Evolutionary conservation across 2,113 vertebrate genomes (phyloP).

Genomic region (Lethenteron camtschaticum): DNA sequence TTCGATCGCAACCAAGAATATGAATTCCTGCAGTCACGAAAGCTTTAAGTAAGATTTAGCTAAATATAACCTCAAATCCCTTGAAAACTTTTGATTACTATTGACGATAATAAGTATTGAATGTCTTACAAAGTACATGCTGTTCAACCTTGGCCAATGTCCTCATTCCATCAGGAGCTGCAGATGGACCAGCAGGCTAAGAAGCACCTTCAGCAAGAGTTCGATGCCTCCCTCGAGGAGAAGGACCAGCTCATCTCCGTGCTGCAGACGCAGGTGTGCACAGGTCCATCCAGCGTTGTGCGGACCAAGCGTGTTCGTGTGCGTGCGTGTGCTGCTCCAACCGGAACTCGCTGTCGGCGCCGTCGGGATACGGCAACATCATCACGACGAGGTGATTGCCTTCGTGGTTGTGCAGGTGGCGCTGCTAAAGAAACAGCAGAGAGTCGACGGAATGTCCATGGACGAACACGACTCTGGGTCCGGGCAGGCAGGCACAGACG

Average conservation of each 20-base stretch:
- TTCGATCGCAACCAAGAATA: no score
- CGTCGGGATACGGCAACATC: no score
- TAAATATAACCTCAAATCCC: background rate
- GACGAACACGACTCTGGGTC: no score
- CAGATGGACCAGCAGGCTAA: constrained; percentile 96
- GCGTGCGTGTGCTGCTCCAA: no score
- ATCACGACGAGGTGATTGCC: no score
- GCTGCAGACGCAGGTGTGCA: constrained; percentile 61
- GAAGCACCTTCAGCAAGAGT: constrained; percentile 91
- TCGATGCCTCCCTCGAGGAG: constrained; percentile 73
- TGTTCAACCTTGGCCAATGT: background rate
- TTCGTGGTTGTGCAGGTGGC: background rate
- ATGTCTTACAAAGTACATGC: background rate
- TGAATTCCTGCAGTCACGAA: background rate
- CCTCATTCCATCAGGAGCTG: constrained; percentile 36
- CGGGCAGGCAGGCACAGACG: no score
- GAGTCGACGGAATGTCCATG: no score
- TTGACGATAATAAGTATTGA: background rate
- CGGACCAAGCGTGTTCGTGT: no score
- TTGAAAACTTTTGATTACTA: background rate
- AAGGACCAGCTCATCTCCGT: constrained; percentile 88
- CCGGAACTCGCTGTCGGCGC: no score
- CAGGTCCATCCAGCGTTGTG: no score
- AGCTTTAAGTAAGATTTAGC: background rate
- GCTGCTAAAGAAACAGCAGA: background rate